Percentiles rank a stretch among this genome's conserved stretches.
Evolutionary conservation across 2,888 invertebrate species (phyloP).

Genomic region (Theristus sp.): DNA sequence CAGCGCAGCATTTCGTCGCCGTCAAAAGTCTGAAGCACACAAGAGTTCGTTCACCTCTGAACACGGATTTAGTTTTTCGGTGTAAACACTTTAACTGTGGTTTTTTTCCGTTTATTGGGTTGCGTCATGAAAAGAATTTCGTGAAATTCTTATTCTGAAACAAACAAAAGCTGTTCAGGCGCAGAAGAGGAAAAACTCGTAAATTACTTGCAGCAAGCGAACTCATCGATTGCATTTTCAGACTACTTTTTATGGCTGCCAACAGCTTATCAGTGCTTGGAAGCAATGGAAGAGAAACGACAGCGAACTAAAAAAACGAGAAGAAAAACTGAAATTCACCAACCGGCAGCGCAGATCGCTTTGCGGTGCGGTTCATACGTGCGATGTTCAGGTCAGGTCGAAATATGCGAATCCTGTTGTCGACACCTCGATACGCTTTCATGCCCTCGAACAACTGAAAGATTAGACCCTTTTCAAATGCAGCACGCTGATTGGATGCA

Average conservation of each 20-base stretch:
- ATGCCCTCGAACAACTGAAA: constrained; percentile 85
- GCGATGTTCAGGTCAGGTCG: constrained; percentile 86
- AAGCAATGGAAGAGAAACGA: not conserved
- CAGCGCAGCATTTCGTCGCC: constrained; percentile 64
- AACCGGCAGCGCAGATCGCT: constrained; percentile 60
- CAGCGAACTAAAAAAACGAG: not conserved
- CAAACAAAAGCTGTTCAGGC: not conserved
- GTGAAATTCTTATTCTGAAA: not conserved
- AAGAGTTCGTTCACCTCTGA: no score
- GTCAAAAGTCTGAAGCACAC: constrained; percentile 50
- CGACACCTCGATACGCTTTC: constrained; percentile 83
- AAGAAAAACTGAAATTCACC: constrained; percentile 8
- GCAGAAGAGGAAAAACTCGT: not conserved
- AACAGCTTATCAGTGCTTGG: no score
- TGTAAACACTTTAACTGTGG: no score
- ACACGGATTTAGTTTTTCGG: no score
- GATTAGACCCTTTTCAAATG: no score
- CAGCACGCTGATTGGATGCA: no score
- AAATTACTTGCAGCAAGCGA: no score
- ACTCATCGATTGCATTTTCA: no score
- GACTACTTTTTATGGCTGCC: no score
- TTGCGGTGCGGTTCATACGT: constrained; percentile 68
- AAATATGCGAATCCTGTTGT: constrained; percentile 77
- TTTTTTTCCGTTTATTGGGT: no score
- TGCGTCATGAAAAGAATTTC: no score